These are phyloP conservation scores for Hipparchia sbordonii DNA, from an alignment of 2,888 invertebrate species.

Conservation along the genomic window DNA sequence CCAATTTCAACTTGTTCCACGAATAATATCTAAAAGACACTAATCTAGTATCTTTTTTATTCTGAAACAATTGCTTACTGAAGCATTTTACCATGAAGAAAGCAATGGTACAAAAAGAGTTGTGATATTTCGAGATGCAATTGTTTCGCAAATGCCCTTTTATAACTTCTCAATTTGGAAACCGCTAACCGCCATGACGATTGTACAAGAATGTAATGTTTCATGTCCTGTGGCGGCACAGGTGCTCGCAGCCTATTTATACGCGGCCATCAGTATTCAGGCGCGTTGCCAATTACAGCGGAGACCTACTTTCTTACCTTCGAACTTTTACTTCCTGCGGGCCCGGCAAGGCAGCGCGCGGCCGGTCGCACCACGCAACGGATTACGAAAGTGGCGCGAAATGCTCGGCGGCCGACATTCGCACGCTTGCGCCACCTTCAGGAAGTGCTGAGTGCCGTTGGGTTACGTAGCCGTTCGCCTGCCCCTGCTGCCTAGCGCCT, in stretches of 20 bases:
- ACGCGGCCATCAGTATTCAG: conserved; percentile 77
- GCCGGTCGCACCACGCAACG: conserved; percentile 80
- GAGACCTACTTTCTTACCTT: conserved; percentile 83
- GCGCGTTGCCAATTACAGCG: conserved; percentile 79
- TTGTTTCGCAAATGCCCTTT: conserved; percentile 8
- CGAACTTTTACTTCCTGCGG: conserved; percentile 84
- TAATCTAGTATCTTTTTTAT: not conserved
- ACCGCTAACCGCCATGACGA: conserved; percentile 1
- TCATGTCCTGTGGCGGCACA: conserved; percentile 49
- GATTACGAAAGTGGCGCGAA: conserved; percentile 83
- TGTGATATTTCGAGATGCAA: not conserved
- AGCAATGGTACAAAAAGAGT: not conserved
- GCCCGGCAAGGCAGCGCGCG: conserved; percentile 64
- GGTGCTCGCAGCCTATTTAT: conserved; percentile 70
- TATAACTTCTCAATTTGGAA: not conserved
- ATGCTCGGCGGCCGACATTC: conserved; percentile 82
- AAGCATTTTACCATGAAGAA: not conserved
- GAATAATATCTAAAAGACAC: no score
- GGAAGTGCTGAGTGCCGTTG: conserved; percentile 79
- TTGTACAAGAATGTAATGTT: conserved; percentile 40
- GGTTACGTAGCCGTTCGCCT: conserved; percentile 70
- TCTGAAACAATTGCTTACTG: not conserved
- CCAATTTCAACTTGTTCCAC: no score
- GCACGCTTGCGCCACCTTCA: conserved; percentile 81
- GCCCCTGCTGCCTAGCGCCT: not conserved